Base-by-base conservation (phyloP, 2,888 invertebrate species). In the Hesperia comma region DNA sequence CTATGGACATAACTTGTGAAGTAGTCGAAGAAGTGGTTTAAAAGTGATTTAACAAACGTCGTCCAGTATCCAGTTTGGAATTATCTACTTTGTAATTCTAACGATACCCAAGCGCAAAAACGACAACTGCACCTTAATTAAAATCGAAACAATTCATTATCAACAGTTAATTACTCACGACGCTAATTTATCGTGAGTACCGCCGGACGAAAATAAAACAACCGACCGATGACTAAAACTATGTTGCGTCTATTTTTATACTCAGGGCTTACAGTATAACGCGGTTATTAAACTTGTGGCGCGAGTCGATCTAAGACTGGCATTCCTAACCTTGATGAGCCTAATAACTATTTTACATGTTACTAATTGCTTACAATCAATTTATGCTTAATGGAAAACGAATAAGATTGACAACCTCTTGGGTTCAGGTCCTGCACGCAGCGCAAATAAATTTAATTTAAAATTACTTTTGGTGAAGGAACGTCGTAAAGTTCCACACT, bases 251-350 rank as follows among this genome's bases (percentile, higher is more conserved):
- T 73, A 72, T 73, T 73, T 73, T 71, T 69, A 70, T 55, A 67
- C 69, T 58, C 67, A 61, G 21, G 17, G 40, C 69, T 71, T 70
- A 66, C 68, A 68, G 63, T 63, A 69, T 69, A 70, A 73, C 61
- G 67, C 72, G 73, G 73, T 72, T 73, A 73, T 69, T 73, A 73
- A 75, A 72, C 74, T 70, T 68, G 68, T 66, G 67, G 46, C 61
- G 61, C 53, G 70, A 70, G 67, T 60, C 67, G 60, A 61, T 54
- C 66, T 64, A 58, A 67, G 73, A 74, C 68, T 61, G 57, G 49
- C 67, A 40, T 67, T 67, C 54, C 55, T 46, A 61, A 67, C 61
- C 61, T 67, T 67, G 67, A 61, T 46, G 14, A 12, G 49, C n/a
- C 19, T 46, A 61, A 53, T 17, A 53, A 40, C 26, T 57, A 43